phyloP scores from a whole-genome alignment of 2,797 vertebrate genomes.

The Phrynocephalus forsythii region DNA sequence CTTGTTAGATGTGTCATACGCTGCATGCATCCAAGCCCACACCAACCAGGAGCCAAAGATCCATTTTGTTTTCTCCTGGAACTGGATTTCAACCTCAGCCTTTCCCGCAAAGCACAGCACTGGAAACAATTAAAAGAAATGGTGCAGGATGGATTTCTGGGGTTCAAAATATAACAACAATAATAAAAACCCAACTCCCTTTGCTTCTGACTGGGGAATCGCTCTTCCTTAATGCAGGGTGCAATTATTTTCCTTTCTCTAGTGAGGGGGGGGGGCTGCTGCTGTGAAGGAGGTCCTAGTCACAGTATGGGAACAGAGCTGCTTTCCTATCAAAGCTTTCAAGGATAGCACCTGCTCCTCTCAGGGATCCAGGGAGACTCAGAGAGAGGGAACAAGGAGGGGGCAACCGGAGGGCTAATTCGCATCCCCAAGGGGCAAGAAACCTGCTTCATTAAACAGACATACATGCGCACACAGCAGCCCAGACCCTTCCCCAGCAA shows the following conservation, averaged over 20 bases:
- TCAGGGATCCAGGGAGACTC: constrained; percentile 1
- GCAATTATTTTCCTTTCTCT: neutral
- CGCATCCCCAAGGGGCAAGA: constrained; percentile 9
- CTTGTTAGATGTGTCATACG: neutral
- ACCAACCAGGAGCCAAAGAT: constrained; percentile 24
- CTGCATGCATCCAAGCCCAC: neutral
- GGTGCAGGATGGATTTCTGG: neutral
- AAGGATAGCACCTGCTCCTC: constrained; percentile 28
- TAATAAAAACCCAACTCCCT: neutral
- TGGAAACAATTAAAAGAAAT: neutral
- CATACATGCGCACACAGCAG: neutral
- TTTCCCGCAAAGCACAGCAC: neutral
- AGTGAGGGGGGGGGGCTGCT: neutral
- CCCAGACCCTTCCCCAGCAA: constrained; percentile 20
- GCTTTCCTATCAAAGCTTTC: neutral
- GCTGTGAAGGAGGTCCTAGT: neutral
- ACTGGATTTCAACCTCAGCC: neutral
- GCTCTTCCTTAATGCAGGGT: too few species aligned
- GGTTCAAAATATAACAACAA: too few species aligned
- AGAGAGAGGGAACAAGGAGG: neutral
- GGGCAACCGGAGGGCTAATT: neutral
- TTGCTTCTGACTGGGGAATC: neutral
- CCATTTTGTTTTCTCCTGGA: neutral
- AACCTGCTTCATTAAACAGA: constrained; percentile 1
- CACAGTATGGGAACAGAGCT: neutral